A percentile compares a stretch with the other conserved stretches of the same genome.
phyloP scores from a whole-genome alignment of 2,113 vertebrate genomes.

The Gorsachius goisagi region DNA sequence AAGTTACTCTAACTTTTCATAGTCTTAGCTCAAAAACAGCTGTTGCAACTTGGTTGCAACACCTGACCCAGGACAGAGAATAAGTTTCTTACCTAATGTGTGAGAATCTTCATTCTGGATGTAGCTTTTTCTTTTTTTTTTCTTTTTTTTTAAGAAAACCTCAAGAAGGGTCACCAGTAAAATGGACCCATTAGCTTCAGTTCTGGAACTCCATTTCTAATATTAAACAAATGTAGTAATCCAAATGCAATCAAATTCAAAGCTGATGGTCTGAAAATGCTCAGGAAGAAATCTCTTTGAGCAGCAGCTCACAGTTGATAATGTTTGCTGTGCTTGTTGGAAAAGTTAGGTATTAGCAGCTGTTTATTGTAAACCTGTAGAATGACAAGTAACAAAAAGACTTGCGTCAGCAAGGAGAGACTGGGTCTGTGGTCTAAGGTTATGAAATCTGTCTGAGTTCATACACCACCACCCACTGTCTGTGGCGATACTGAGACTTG shows the following conservation, averaged over 20 bases:
- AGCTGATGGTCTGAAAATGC: neutral
- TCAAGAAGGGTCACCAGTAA: neutral
- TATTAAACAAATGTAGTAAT: neutral
- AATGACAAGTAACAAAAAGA: neutral
- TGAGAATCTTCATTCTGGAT: neutral
- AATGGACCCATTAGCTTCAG: neutral
- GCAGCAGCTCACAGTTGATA: neutral
- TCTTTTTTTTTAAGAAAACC: neutral
- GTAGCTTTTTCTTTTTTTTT: neutral
- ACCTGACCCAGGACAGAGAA: neutral
- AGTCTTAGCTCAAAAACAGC: slow-evolving; percentile 5
- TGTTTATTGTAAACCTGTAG: neutral
- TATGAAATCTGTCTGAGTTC: neutral
- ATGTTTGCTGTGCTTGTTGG: neutral
- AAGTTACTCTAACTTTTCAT: neutral
- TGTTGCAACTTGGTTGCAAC: neutral
- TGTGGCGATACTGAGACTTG: neutral
- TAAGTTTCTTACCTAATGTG: neutral
- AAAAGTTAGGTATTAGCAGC: neutral
- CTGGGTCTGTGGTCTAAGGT: neutral
- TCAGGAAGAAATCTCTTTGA: neutral
- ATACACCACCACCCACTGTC: neutral
- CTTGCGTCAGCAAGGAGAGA: neutral
- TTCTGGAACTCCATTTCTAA: neutral
- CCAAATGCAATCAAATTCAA: neutral